Evolutionary conservation across 2,888 invertebrate genomes (phyloP), one percentile per base, ranked within the genome.

Genomic region (Ichneumoninae sp.): DNA sequence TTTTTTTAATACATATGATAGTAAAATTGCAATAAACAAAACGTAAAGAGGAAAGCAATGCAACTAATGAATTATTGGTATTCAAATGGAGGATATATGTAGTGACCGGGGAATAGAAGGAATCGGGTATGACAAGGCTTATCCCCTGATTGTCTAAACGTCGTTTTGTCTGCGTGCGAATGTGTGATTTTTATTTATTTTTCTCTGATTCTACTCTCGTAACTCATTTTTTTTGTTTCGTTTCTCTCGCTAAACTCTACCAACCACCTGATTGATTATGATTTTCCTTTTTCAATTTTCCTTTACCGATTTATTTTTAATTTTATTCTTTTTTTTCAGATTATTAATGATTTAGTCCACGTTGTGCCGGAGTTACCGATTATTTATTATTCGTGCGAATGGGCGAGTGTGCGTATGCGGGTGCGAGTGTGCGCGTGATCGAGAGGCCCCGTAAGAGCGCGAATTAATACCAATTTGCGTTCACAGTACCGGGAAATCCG

Each of bases 401-500:
- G 87, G 63, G 82, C 66, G 84, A 57, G 83, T 70, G 63, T 70
- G 85, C n/a, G 75, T 78, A 66, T 75, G 86, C 66, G 85, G 86
- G 87, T 76, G 75, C 71, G 88, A 63, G 81, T 85, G 90, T 85
- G 73, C 87, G 90, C 85, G 87, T 87, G 87, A 81, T 26, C 66
- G 77, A 26, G 22, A 68, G 66, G 77, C 40, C 65, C 81, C 33
- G 44, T 60, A 73, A 69, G 76, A 74, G 73, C 76, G 10, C 30
- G 52, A 75, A 87, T 89, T 92, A 91, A 92, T 86, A 87, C 85
- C 81, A 81, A 71, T 82, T 92, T 91, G 91, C 91, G 94, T 95
- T 95, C 44, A 94, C 96, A 99, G 99, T 99, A 95, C 99, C 99
- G 90, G 99, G 99, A 88, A 98, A 98, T 94, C 99, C 99, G 69